Base-by-base conservation (phyloP, 2,797 vertebrate genomes). In the Pteropus rufus region DNA sequence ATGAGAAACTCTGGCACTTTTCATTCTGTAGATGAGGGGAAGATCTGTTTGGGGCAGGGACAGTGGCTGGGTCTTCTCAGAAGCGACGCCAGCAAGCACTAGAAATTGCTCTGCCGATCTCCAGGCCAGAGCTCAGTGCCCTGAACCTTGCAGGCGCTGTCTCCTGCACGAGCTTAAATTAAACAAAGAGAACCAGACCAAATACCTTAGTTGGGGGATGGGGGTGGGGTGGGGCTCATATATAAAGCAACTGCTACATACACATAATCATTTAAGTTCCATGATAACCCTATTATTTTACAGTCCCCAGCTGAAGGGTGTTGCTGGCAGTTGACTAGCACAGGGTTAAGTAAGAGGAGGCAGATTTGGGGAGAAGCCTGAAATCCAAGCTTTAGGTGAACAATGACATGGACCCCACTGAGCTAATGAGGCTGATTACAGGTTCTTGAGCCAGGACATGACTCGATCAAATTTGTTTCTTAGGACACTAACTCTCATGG, bases 321-420 rank as follows among this genome's bases (percentile, higher is more conserved):
- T 5, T 26, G 36, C 60, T 60, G 34, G 41, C 4, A 46, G 26
- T 62, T 77, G 26, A 56, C 15, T n/a, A 60, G 15, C 10, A 18
- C 0, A 5, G 31, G 19, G 36, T 77, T 77, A 5, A 36, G 6
- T 29, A 19, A 86, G 52, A 49, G 69, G 52, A 52, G 24, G n/a
- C 4, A 41, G 91, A 69, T 62, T 10, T 41, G 14, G 52, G 52
- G 52, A 82, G 77, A 89, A 79, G 14, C 49, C 52, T n/a, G 58
- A 31, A 86, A 77, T 4, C 12, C 60, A 44, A n/a, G 69, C 39
- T 75, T 56, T 1, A 2, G 15, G 5, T 15, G 0, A 4, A 26
- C 36, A 15, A 56, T 0, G 1, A 1, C 7, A 1, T 21, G 29
- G 24, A 36, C 26, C 21, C 0, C 7, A 8, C 26, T 52, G 58